Base-by-base conservation (phyloP, 2,888 invertebrate genomes). In the Agrochola lychnidis region DNA sequence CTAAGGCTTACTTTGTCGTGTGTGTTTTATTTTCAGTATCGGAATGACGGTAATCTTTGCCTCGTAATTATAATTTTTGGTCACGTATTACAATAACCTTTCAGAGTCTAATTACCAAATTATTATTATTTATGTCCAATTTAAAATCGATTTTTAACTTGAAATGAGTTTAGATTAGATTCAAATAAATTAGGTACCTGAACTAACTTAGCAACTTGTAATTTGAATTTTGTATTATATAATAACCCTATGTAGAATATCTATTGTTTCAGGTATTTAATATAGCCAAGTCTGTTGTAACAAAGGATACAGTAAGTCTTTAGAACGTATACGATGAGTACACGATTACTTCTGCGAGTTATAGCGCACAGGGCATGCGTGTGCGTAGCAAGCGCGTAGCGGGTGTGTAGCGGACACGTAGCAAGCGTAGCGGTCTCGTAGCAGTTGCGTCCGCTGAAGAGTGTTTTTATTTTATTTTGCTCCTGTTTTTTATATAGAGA, bases 221-320 rank as follows among this genome's bases (percentile, higher is more conserved):
- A n/a, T 45, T 0, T 45, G 5, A n/a, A 42, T 42, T 42, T 51
- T 61, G 12, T 53, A 30, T 40, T 59, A 22, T 30, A 25, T n/a
- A 42, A 45, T n/a, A 48, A 64, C 2, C 16, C 19, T 72, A 10
- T 25, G 12, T 45, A 45, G 45, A 14, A 14, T 45, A 51, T n/a
- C n/a, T 56, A 53, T 45, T 66, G 53, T 53, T 40, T 25, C 42
- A 48, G 45, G 40, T 68, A 79, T 56, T 19, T 66, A 79, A 83
- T 83, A 78, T 61, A 59, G 73, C 53, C 12, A 19, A 78, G 64
- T 7, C 40, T 51, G 25, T 62, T 69, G 56, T 57, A 25, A 70
- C 56, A 83, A 66, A 56, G 61, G 79, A 79, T 42, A 61, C 66
- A 48, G 56, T 70, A 70, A 83, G 66, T 70, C 84, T 78, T 70